Evolutionary conservation across 2,113 vertebrate genomes (phyloP), one percentile per base, ranked within the genome.

Genomic region (Polypterus senegalus): DNA sequence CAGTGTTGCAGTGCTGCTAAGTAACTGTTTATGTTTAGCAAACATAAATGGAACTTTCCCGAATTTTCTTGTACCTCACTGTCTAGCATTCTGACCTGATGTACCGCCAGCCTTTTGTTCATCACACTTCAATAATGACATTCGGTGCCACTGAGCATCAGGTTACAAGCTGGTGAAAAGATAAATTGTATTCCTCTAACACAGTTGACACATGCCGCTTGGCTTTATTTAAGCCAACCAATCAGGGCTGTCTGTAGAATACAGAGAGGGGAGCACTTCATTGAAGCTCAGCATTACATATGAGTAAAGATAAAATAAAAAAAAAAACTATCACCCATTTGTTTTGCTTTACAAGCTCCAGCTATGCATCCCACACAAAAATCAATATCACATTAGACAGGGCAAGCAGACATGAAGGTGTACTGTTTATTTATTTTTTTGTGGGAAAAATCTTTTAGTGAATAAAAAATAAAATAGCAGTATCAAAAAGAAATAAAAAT

Each of bases 51-150:
- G 43, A n/a, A 46, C 27, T 27, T 27, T 27, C 27, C 27, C 55
- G 69, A 0, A 60, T 69, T 66, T 73, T 46, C 9, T 60, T 73
- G 53, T 46, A 64, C 48, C 57, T 2, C 9, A 54, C 27, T 7
- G n/a, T 1, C 3, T 5, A 63, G 5, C 5, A 47, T 54, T 63
- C 64, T 69, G 45, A 59, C 3, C 59, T 65, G 49, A 44, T 45
- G 51, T 0, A 47, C 1, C 1, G 61, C 9, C 54, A 2, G 0
- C 27, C n/a, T 60, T 65, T 70, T 54, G 10, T 4, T 46, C 5
- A 49, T 3, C 10, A 54, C 58, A 5, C 1, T 49, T 54, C 5
- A 3, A 43, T 51, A 3, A 5, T 54, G 57, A 69, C 1, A 7
- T 62, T 0, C 53, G 8, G 61, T 5, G 51, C 7, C 47, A 43